Evolutionary conservation across 2,888 invertebrate species (phyloP).

Genomic region (Orthonychiurus folsomi): DNA sequence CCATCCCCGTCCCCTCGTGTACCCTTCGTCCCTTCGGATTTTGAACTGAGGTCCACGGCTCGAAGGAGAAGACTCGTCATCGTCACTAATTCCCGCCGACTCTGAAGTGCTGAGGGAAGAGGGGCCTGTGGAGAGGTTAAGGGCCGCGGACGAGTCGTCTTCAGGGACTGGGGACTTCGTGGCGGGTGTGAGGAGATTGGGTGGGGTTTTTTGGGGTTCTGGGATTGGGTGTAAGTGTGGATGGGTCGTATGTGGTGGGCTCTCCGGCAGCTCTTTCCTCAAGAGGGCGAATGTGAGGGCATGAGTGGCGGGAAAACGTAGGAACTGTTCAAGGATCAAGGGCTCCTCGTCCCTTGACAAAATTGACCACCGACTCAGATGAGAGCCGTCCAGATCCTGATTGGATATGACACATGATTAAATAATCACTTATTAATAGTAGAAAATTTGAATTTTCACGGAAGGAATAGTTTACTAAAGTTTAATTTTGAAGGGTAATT

Average conservation of each 20-base stretch:
- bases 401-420: not conserved
- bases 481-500: no score
- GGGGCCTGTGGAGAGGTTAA: constrained; percentile 11
- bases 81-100: constrained; percentile 6
- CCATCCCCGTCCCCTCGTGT: not conserved
- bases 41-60: constrained; percentile 16
- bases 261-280: constrained; percentile 31
- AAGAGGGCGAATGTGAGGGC: constrained; percentile 51
- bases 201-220: not conserved
- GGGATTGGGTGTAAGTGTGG: no score
- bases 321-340: constrained; percentile 81
- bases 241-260: no score
- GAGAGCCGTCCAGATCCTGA: constrained; percentile 70
- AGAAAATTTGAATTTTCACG: not conserved
- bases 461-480: no score
- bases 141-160: not conserved
- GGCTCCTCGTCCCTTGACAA: constrained; percentile 80
- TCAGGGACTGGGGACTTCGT: not conserved
- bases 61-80: not conserved
- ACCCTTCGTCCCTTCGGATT: not conserved
- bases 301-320: constrained; percentile 79
- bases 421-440: constrained; percentile 5
- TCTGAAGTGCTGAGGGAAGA: constrained; percentile 9
- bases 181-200: not conserved
- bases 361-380: constrained; percentile 80